Conservation (phyloP, 2,888 invertebrate species). For the Cheilosia scutellata region DNA sequence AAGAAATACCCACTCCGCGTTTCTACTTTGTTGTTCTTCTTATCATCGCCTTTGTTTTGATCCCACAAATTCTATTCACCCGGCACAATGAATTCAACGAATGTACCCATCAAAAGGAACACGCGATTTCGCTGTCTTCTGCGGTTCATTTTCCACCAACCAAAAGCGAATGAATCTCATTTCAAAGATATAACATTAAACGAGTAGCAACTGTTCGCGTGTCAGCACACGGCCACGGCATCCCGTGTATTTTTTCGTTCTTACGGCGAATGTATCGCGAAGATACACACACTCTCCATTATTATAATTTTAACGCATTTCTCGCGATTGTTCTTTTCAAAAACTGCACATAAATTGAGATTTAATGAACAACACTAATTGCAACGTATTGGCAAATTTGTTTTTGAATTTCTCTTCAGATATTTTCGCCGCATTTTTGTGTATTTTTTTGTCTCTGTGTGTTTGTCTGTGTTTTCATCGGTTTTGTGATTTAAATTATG, state of each 20-base stretch:
- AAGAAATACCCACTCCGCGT: background rate
- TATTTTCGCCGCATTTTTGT: conserved; percentile 74
- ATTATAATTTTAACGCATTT: background rate
- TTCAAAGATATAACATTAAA: conserved; percentile 70
- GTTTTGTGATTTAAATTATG: conserved; percentile 73
- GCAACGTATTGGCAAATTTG: conserved; percentile 48
- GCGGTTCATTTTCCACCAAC: conserved; percentile 26
- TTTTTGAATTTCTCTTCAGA: conserved; percentile 68
- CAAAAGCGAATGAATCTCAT: conserved; percentile 41
- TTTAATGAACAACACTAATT: conserved; percentile 30
- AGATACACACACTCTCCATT: conserved; percentile 22
- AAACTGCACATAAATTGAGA: conserved; percentile 43
- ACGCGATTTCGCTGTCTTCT: conserved; percentile 1
- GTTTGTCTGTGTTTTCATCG: conserved; percentile 29
- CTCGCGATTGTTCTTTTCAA: conserved; percentile 17
- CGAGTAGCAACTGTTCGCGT: conserved; percentile 78
- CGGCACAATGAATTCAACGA: conserved; percentile 24
- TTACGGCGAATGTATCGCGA: conserved; percentile 68
- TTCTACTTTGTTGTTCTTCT: conserved; percentile 13
- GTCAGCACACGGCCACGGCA: conserved; percentile 76
- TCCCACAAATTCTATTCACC: conserved; percentile 59
- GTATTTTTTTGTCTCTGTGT: conserved; percentile 21
- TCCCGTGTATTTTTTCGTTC: conserved; percentile 63
- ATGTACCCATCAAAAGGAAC: conserved; percentile 36
- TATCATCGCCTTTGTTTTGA: conserved; percentile 71